A percentile compares a stretch with the other conserved stretches of the same genome.
Evolutionary conservation across 2,888 invertebrate species (phyloP).

Genomic region (Bursaphelenchus okinawaensis): DNA sequence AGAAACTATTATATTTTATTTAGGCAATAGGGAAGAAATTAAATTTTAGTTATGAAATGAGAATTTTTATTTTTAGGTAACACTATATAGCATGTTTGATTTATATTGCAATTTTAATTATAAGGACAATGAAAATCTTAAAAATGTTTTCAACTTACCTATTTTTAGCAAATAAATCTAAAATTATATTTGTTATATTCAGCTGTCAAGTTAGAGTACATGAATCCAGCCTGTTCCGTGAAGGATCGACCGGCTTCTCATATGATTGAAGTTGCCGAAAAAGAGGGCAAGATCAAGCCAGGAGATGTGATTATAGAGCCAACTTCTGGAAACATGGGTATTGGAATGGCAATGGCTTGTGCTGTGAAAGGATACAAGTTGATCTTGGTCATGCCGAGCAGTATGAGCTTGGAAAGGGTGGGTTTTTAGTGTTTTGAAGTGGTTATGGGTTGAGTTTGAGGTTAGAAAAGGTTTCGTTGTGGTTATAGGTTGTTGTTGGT

Average conservation of each 20-base stretch:
- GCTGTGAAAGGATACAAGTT: constrained; percentile 47
- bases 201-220: constrained; percentile 52
- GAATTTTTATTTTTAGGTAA: too few relatives aligned
- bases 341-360: constrained; percentile 49
- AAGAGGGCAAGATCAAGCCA: constrained; percentile 34
- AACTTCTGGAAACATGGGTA: constrained; percentile 53
- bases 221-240: constrained; percentile 52
- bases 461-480: background rate
- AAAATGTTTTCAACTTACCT: too few relatives aligned
- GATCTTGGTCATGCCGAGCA: constrained; percentile 52
- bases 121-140: too few relatives aligned
- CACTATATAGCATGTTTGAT: too few relatives aligned
- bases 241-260: constrained; percentile 53
- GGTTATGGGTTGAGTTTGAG: background rate
- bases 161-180: too few relatives aligned
- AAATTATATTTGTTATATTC: too few relatives aligned
- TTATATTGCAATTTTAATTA: too few relatives aligned
- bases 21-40: background rate
- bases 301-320: constrained; percentile 46
- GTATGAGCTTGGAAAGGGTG: constrained; percentile 50
- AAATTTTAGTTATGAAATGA: background rate
- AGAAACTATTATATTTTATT: background rate
- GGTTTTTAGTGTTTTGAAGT: constrained; percentile 3
- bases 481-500: too few relatives aligned
- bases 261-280: constrained; percentile 49